Conservation (phyloP, 92 coral and sea anemone genomes). For the Diadumene lineata region DNA sequence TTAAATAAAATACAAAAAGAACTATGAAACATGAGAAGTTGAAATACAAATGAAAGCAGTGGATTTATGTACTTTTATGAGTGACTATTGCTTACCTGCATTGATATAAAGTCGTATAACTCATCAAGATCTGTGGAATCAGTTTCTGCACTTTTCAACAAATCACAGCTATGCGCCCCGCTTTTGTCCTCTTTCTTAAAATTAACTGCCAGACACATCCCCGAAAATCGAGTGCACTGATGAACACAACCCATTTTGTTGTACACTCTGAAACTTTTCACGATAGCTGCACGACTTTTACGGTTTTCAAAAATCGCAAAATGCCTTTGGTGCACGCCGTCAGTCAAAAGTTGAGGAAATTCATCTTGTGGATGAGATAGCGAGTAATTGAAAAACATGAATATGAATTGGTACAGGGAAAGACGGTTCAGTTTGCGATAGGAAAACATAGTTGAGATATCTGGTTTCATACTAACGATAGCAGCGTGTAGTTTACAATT, state of each 20-base stretch:
- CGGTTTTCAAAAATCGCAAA: background rate
- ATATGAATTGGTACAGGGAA: background rate
- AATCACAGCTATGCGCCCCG: conserved; percentile 19
- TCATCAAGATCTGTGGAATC: background rate
- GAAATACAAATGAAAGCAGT: too few species aligned
- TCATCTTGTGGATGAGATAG: background rate
- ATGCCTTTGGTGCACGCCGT: conserved; percentile 1
- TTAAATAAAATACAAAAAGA: too few species aligned
- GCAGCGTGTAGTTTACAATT: background rate
- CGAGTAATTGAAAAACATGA: background rate
- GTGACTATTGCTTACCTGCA: conserved; percentile 24
- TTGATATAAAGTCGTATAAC: conserved; percentile 10
- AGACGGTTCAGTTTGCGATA: background rate
- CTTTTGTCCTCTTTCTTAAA: conserved; percentile 8
- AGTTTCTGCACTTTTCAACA: background rate
- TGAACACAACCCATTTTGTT: conserved; percentile 27
- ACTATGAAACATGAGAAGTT: too few species aligned
- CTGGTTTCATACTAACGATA: background rate
- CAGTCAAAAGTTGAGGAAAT: conserved; percentile 19
- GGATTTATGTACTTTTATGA: too few species aligned
- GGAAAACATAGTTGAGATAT: background rate
- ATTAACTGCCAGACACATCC: conserved; percentile 17
- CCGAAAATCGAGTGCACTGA: conserved; percentile 20
- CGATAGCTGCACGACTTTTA: background rate
- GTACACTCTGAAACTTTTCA: background rate